Base-by-base conservation (phyloP, 2,888 invertebrate genomes). In the Erpobdella octoculata region DNA sequence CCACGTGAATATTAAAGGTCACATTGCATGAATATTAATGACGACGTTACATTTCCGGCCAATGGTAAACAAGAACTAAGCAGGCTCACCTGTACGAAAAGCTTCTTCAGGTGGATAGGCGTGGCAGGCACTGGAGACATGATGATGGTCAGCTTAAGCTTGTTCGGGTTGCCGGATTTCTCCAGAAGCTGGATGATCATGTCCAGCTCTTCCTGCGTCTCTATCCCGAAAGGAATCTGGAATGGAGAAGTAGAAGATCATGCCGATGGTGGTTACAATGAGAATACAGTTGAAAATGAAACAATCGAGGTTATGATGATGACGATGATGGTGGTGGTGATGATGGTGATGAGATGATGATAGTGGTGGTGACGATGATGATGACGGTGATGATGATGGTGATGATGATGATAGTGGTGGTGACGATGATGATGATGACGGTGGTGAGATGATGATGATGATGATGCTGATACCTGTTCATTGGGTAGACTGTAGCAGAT, bases 401-500 rank as follows among this genome's bases (percentile, higher is more conserved):
- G n/a, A 28, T 38, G 67, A 46, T 28, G 46, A 67, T 38, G 67
- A 67, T 38, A 46, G 28, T 2, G 46, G 41, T 21, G 46, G 15
- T 9, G 65, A 64, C 15, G 64, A 64, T 64, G 66, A 66, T 67
- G 48, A 33, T 28, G 67, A 41, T 67, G 67, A 67, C 1, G 67
- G 2, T 41, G 41, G 46, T 25, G 48, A 4, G 8, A 31, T 21
- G 18, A 15, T 4, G 5, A 31, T 37, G 36, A 35, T 21, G 8
- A 33, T 25, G 33, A 36, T 35, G 35, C 33, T 28, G 6, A 12
- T 25, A 69, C 69, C 69, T 69, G 69, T 58, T 69, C 69, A 21
- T 69, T 69, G 37, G 37, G 69, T 33, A 35, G 46, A 36, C 58
- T 69, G 69, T 69, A 69, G 25, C 33, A 69, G 21, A 69, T 69